These are phyloP conservation scores for Trichopria drosophilae DNA, from an alignment of 2,888 invertebrate species.

Conservation along the genomic window DNA sequence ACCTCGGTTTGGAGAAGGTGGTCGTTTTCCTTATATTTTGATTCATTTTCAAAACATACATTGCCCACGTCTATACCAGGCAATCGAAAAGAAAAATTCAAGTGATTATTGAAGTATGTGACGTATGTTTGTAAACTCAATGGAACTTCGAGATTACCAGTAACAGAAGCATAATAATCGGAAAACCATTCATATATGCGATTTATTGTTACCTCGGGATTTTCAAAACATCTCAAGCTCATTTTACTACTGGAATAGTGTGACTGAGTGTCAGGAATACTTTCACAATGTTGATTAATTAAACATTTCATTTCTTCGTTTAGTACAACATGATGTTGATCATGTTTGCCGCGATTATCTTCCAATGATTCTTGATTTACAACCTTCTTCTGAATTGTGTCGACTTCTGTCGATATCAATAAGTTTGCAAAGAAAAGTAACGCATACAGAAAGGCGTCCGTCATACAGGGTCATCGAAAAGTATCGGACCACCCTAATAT, in stretches of 20 bases:
- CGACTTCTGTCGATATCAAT: conserved; percentile 2
- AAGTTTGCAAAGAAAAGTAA: conserved; percentile 1
- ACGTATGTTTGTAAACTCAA: conserved; percentile 7
- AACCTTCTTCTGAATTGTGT: conserved; percentile 5
- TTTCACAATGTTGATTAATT: background rate
- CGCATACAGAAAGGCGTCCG: background rate
- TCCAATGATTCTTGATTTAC: background rate
- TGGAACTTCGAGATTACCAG: background rate
- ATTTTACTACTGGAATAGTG: background rate
- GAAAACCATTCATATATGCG: background rate
- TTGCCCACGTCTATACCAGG: conserved; percentile 19
- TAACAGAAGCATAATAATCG: conserved; percentile 1
- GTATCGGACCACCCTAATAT: too few relatives aligned
- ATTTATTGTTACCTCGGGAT: background rate
- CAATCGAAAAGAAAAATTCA: conserved; percentile 15
- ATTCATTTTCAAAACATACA: conserved; percentile 4
- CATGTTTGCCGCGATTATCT: conserved; percentile 15
- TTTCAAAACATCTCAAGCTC: background rate
- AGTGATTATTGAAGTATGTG: conserved; percentile 19
- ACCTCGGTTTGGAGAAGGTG: too few relatives aligned
- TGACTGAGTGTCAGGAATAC: conserved; percentile 1
- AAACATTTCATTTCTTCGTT: background rate
- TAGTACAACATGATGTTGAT: conserved; percentile 13
- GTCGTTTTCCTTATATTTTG: background rate
- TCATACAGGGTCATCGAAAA: too few relatives aligned